Base-by-base conservation (phyloP, 2,113 vertebrate genomes). In the Amphiprion percula region DNA sequence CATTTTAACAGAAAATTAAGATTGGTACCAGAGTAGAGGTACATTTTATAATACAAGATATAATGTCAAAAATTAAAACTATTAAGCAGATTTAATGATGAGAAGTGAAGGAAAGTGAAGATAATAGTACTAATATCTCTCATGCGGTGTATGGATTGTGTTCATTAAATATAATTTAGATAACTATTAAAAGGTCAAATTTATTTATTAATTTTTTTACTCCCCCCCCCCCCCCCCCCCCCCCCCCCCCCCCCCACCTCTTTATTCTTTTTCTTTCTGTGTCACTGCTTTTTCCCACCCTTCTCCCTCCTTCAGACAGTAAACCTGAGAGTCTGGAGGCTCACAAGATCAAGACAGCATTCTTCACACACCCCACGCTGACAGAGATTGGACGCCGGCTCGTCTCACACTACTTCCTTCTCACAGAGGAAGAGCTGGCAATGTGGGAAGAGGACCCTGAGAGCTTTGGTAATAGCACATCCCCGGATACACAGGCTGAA, bases 371-470 rank as follows among this genome's bases (percentile, higher is more conserved):
- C 83, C 95, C 96, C 47, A 99, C 97, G 2, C 94, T 99, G 88
- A 98, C 90, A 2, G 98, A 99, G 88, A 98, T 99, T 47, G 98
- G 97, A 81, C 94, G 96, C 62, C 94, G 98, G 85, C 95, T 99
- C 39, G 97, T 99, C 44, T 97, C 97, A 80, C 97, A 98, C 84
- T 99, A 98, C 94, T 99, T 99, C 83, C 93, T 98, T 28, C 92
- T 99, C 87, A 97, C 96, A 56, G 93, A 97, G 53, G 98, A 99
- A 86, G 98, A 99, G 84, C 90, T 99, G 77, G 88, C 93, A 7
- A 98, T 99, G 98, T 99, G 98, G 98, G 97, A 99, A 90, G 98
- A 99, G 85, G 98, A 99, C 84, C 98, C 98, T 3, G 98, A 99
- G 95, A 94, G 97, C 92, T 99, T 99, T 82, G 96, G 98, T 99